Evolutionary conservation across 1,140 invertebrate species (phyloP).

Genomic region (Saccostrea cuccullata): DNA sequence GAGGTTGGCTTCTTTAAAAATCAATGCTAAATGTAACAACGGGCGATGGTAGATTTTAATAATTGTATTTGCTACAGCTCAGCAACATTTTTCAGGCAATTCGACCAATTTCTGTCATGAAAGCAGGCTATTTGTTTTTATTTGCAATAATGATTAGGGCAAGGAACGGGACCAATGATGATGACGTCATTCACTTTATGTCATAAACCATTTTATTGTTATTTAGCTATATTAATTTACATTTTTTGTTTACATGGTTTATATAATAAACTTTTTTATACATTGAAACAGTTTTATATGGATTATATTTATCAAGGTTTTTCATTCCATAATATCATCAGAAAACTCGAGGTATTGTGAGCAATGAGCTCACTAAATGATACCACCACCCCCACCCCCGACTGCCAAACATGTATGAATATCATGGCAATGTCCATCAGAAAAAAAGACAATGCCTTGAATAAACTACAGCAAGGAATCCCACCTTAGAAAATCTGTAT

Average conservation of each 20-base stretch:
- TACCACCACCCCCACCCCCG: no score
- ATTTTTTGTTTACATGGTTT: constrained; percentile 28
- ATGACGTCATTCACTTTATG: neutral
- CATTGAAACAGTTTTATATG: neutral
- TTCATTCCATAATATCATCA: no score
- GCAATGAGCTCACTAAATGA: no score
- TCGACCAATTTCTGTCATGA: neutral
- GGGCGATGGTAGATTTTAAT: no score
- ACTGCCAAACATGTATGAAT: no score
- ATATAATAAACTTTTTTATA: constrained; percentile 37
- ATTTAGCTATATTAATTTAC: constrained; percentile 30
- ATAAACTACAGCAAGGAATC: no score
- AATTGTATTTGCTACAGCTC: no score
- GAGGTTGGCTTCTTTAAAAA: neutral
- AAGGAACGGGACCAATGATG: constrained; percentile 11
- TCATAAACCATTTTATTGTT: constrained; percentile 21
- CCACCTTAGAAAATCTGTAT: no score
- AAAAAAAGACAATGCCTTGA: no score
- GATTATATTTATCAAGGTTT: neutral
- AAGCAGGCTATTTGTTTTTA: constrained; percentile 11
- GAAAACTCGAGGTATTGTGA: no score
- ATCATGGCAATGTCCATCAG: no score
- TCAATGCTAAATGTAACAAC: no score
- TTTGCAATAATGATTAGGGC: neutral
- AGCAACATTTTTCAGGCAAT: neutral